phyloP scores from a whole-genome alignment of 1,140 invertebrate genomes.

The Diachasma alloeum region DNA sequence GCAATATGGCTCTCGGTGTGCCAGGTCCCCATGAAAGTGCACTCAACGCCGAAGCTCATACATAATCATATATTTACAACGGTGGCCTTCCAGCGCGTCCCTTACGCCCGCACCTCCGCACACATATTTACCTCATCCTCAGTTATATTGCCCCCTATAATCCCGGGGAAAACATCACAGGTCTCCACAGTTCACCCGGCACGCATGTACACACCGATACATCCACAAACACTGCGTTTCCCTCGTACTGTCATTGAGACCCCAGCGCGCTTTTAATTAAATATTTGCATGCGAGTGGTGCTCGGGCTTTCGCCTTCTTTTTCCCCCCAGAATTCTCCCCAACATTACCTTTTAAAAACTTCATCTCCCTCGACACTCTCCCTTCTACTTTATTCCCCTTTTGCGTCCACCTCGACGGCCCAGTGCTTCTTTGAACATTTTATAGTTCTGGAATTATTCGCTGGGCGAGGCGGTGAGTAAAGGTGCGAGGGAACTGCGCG shows the following conservation, averaged over 20 bases:
- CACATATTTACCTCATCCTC: not conserved
- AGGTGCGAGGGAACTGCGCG: too few relatives aligned
- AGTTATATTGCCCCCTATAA: not conserved
- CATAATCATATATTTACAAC: constrained; percentile 59
- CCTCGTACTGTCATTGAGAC: not conserved
- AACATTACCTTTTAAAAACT: too few relatives aligned
- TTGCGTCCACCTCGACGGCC: too few relatives aligned
- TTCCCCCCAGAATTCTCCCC: too few relatives aligned
- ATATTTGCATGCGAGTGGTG: not conserved
- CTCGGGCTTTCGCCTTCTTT: not conserved
- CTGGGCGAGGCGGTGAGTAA: too few relatives aligned
- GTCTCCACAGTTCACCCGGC: not conserved
- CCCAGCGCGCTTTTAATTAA: not conserved
- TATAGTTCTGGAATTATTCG: not conserved
- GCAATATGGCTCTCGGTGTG: constrained; percentile 21
- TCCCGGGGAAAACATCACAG: not conserved
- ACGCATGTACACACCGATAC: not conserved
- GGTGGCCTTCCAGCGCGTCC: not conserved
- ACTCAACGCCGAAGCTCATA: constrained; percentile 52
- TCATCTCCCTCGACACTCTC: too few relatives aligned
- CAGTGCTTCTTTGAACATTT: too few relatives aligned
- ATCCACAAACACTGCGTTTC: not conserved
- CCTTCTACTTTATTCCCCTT: too few relatives aligned
- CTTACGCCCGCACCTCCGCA: not conserved
- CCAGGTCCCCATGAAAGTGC: constrained; percentile 47